These are phyloP conservation scores for Cavia porcellus DNA, from an alignment of 2,113 vertebrate genomes.

Conservation along the genomic window DNA sequence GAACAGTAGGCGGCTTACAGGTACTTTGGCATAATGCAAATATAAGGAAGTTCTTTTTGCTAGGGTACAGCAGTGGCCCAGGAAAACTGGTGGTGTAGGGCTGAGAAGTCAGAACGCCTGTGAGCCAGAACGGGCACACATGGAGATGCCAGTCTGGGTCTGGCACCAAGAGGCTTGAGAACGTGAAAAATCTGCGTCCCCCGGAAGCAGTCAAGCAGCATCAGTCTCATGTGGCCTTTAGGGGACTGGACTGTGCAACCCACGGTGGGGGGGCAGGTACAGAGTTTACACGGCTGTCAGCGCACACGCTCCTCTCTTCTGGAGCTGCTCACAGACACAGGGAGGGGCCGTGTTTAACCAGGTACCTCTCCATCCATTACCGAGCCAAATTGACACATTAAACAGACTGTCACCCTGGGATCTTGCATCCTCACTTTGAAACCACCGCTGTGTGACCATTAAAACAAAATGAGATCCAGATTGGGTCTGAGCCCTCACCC, in stretches of 20 bases:
- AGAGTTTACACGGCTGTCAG: not conserved
- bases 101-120: not conserved
- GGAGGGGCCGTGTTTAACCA: not conserved
- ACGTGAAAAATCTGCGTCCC: not conserved
- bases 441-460: not conserved
- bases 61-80: too few species aligned
- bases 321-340: not conserved
- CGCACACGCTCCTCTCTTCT: not conserved
- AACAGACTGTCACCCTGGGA: not conserved
- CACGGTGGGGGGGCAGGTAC: not conserved
- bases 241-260: not conserved
- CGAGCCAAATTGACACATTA: not conserved
- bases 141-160: not conserved
- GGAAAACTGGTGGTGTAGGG: too few species aligned
- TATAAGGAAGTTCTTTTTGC: too few species aligned
- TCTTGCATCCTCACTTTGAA: accelerated
- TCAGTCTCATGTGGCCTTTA: not conserved
- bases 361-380: not conserved
- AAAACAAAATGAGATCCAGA: not conserved
- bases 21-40: too few species aligned
- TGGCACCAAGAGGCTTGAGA: not conserved
- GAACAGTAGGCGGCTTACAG: too few species aligned
- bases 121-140: not conserved
- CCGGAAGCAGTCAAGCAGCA: not conserved
- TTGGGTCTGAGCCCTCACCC: not conserved